These are phyloP conservation scores for Morone chrysops DNA, from an alignment of 2,113 vertebrate genomes.

Conservation along the genomic window DNA sequence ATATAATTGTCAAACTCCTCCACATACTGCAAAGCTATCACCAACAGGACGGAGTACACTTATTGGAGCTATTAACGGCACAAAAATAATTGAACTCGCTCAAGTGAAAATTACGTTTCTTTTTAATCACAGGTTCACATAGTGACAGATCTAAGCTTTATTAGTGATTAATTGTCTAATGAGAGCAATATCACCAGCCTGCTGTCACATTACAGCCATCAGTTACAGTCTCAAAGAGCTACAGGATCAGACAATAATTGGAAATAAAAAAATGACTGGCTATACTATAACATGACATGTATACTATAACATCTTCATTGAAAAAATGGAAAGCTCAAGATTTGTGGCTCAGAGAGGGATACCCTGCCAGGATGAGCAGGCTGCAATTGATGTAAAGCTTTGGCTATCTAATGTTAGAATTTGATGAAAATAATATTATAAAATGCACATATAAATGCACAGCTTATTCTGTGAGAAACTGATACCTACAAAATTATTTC, in stretches of 20 bases:
- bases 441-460: not conserved
- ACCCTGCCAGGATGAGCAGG: not conserved
- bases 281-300: no score
- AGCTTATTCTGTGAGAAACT: not conserved
- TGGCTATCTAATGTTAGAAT: not conserved
- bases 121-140: slow-evolving; percentile 17
- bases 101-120: slow-evolving; percentile 9
- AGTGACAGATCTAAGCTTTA: not conserved
- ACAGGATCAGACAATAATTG: not conserved
- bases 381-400: not conserved
- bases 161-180: slow-evolving; percentile 1
- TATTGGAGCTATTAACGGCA: slow-evolving; percentile 17
- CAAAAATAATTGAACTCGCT: slow-evolving; percentile 30
- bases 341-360: not conserved
- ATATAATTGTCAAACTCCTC: slow-evolving; percentile 18
- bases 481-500: not conserved
- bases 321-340: not conserved
- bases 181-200: not conserved
- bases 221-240: not conserved
- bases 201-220: not conserved
- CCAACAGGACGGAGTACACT: not conserved
- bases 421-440: not conserved
- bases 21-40: slow-evolving; percentile 2
- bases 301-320: not conserved
- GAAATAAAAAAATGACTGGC: not conserved